These are phyloP conservation scores for Pangasius larnaudii DNA, from an alignment of 2,797 vertebrate genomes.

Conservation along the genomic window DNA sequence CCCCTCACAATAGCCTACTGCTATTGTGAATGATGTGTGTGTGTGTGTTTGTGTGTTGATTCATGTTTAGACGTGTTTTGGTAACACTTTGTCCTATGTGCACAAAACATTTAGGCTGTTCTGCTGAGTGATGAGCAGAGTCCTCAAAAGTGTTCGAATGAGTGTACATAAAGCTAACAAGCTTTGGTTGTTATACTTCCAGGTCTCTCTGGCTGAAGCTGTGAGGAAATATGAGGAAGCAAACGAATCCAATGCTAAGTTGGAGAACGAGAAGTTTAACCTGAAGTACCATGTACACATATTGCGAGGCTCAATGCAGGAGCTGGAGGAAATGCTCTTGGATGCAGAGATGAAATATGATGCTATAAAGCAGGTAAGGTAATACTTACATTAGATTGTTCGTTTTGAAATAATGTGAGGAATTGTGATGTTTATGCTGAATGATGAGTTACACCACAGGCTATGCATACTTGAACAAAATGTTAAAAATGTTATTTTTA, in stretches of 20 bases:
- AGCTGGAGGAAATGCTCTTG: not conserved
- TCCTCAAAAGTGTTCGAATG: not conserved
- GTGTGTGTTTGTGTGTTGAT: too few species aligned
- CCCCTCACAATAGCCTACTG: not conserved
- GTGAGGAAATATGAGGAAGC: not conserved
- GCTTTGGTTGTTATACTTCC: not conserved
- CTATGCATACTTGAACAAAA: too few species aligned
- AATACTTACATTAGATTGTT: not conserved
- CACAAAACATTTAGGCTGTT: too few species aligned
- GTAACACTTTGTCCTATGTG: too few species aligned
- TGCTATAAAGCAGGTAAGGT: not conserved
- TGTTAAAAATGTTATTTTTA: too few species aligned
- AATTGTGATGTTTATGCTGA: not conserved
- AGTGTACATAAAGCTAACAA: not conserved
- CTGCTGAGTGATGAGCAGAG: not conserved
- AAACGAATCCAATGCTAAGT: not conserved
- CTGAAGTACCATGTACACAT: not conserved
- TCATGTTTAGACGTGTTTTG: not conserved
- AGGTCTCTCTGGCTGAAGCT: not conserved
- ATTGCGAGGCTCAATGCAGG: not conserved
- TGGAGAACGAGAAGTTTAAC: not conserved
- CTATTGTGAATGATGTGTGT: not conserved
- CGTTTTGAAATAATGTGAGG: not conserved
- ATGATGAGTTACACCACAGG: not conserved
- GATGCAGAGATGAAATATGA: not conserved